These are phyloP conservation scores for Pogoniulus pusillus DNA, from an alignment of 2,797 vertebrate species.

Conservation along the genomic window DNA sequence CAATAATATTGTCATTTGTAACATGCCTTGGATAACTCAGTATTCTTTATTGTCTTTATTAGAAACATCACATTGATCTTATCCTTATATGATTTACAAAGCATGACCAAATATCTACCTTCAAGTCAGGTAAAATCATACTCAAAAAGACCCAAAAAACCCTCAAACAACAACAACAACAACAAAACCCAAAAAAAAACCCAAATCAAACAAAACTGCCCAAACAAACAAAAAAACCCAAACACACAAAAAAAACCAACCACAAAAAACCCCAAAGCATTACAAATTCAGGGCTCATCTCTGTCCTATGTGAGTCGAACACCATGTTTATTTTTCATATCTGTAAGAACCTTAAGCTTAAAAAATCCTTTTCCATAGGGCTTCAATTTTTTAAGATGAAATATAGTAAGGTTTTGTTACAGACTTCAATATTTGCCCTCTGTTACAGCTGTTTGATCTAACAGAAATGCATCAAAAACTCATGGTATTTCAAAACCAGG, in stretches of 20 bases:
- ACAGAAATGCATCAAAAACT: neutral
- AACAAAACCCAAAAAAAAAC: no score
- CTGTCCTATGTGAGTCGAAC: no score
- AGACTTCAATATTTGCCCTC: neutral
- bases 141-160: no score
- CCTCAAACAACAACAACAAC: no score
- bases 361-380: neutral
- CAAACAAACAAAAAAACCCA: no score
- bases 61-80: neutral
- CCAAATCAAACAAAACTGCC: no score
- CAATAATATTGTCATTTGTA: neutral
- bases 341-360: neutral
- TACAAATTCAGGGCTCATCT: no score
- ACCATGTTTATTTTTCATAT: neutral
- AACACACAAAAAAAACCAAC: no score
- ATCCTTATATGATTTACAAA: neutral
- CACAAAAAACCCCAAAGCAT: no score
- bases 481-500: neutral
- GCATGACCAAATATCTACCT: neutral
- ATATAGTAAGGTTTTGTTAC: neutral
- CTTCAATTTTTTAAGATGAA: neutral
- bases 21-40: neutral
- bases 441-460: neutral
- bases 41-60: neutral
- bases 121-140: neutral